Evolutionary conservation across 2,113 vertebrate genomes (phyloP), one percentile per base, ranked within the genome.

Genomic region (Pelodiscus sinensis): DNA sequence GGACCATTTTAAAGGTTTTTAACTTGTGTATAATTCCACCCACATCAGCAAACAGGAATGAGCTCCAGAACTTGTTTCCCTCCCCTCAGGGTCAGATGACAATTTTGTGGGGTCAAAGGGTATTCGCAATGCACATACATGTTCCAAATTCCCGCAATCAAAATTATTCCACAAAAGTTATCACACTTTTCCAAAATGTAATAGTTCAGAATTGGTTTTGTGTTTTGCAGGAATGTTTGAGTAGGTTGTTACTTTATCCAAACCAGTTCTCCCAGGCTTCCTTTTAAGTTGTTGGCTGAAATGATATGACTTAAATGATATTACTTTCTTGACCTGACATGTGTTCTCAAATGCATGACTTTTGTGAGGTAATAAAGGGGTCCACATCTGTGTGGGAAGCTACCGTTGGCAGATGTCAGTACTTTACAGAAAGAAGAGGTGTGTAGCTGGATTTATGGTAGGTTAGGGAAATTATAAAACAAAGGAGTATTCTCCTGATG

Each of bases 391-490:
- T 84, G 82, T 73, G 92, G 82, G 93, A 91, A 95, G 95, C 50
- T 93, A 58, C 9, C 2, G 77, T 80, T 91, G 86, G 90, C 50
- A 97, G 84, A 82, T 1, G 0, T 85, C 82, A 94, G 75, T 13
- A 94, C 88, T 90, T 95, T 91, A 35, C 80, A 88, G 55, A 83
- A 22, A 85, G 29, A 27, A 75, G 21, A 50, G 73, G 22, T 24
- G 78, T 92, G n/a, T 21, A 84, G 88, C 73, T 92, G 80, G 65
- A 87, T 81, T 95, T 92, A 87, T 12, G 84, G 86, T 29, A 90
- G 83, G 96, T 94, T 88, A 90, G 86, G 55, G 86, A 95, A 94
- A 96, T 92, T 82, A 89, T 84, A 82, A 95, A 95, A 93, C 88
- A 95, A 93, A 94, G 95, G 84, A 5, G 2, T 81, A 94, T 81